Evolutionary conservation across 1,140 invertebrate species (phyloP).

Genomic region (Helicorthomorpha holstii): DNA sequence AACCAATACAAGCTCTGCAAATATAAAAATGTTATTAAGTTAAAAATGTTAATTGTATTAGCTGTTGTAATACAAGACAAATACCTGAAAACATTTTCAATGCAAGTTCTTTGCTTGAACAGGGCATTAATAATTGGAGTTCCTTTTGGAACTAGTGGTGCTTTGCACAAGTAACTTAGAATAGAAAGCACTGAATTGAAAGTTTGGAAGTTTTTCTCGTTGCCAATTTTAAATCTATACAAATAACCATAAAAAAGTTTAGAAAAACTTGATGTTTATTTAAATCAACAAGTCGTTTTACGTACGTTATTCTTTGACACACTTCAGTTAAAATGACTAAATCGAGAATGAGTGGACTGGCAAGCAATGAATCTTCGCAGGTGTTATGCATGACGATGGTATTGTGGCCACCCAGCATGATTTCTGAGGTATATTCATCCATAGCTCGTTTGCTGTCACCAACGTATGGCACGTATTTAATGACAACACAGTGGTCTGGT

Average conservation of each 20-base stretch:
- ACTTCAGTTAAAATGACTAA: slow-evolving; percentile 74
- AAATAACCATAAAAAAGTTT: neutral
- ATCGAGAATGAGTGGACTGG: slow-evolving; percentile 82
- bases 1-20: slow-evolving; percentile 50
- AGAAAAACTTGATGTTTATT: neutral
- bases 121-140: slow-evolving; percentile 80
- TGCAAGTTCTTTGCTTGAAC: slow-evolving; percentile 62
- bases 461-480: slow-evolving; percentile 93
- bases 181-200: slow-evolving; percentile 69
- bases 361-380: slow-evolving; percentile 89
- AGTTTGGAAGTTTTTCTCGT: slow-evolving; percentile 29
- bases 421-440: slow-evolving; percentile 93
- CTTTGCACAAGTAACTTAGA: slow-evolving; percentile 77
- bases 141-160: slow-evolving; percentile 36
- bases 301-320: slow-evolving; percentile 60
- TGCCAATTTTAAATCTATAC: too few species aligned
- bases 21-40: slow-evolving; percentile 2
- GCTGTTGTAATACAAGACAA: neutral
- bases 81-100: slow-evolving; percentile 67
- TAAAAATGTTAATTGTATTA: neutral
- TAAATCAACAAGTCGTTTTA: neutral
- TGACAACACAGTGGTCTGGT: slow-evolving; percentile 80
- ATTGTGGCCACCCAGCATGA: slow-evolving; percentile 84
- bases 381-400: slow-evolving; percentile 96
- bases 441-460: slow-evolving; percentile 90